A percentile compares a stretch with the other conserved stretches of the same genome.
Conservation (phyloP, 2,113 vertebrate species). For the Phaethon lepturus region DNA sequence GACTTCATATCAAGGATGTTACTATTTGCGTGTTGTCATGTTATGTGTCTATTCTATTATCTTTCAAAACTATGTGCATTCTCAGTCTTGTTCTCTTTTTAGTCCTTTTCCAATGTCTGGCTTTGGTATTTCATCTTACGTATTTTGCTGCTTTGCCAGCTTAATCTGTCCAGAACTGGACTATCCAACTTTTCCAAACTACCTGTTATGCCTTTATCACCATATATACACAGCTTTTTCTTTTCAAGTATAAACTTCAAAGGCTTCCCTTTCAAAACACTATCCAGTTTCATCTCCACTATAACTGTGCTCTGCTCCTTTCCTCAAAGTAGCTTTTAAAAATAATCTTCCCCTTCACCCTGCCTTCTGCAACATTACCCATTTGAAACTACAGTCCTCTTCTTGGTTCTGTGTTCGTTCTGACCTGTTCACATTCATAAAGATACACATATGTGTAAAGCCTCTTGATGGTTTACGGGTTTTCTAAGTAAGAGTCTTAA, state of each 20-base stretch:
- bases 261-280: not conserved
- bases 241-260: not conserved
- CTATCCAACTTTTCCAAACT: not conserved
- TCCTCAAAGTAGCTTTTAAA: not conserved
- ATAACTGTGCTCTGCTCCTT: not conserved
- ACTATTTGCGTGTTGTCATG: not conserved
- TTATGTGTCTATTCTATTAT: not conserved
- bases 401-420: not conserved
- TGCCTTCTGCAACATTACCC: not conserved
- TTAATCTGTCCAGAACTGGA: not conserved
- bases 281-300: not conserved
- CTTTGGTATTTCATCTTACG: not conserved
- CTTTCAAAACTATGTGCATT: not conserved
- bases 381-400: not conserved
- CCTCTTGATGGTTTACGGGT: not conserved
- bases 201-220: not conserved
- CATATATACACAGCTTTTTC: not conserved
- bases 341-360: not conserved
- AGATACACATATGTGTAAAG: not conserved
- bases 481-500: slow-evolving; percentile 39
- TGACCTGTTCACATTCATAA: not conserved
- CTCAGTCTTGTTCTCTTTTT: not conserved
- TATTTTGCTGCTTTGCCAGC: not conserved
- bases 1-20: not conserved
- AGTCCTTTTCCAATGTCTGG: not conserved